Conservation (phyloP, 2,888 invertebrate genomes). For the Pristionchus entomophagus region DNA sequence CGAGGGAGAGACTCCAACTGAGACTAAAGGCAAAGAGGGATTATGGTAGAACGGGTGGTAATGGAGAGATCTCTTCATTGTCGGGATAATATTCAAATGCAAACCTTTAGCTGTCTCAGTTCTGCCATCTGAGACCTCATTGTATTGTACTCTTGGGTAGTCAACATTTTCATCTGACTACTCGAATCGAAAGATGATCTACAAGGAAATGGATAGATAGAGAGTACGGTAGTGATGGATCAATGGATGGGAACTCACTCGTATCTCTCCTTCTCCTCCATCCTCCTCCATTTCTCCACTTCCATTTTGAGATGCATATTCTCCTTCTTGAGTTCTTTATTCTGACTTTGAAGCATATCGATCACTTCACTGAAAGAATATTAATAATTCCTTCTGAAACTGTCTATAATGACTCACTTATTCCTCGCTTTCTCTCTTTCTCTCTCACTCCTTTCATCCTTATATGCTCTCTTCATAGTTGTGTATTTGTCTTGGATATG, state of each 20-base stretch:
- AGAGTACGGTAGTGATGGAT: not conserved
- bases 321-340: not conserved
- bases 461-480: not conserved
- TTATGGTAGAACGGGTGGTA: not conserved
- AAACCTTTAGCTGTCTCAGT: not conserved
- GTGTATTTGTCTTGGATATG: not conserved
- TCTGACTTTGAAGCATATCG: not conserved
- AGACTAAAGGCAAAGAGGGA: not conserved
- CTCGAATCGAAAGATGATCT: slow-evolving; percentile 4
- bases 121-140: not conserved
- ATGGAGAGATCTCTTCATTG: not conserved
- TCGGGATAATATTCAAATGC: not conserved
- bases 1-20: not conserved
- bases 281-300: not conserved
- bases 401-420: not conserved
- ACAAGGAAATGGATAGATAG: not conserved
- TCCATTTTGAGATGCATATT: not conserved
- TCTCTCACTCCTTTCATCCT: slow-evolving; percentile 9
- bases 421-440: not conserved
- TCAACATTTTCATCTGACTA: not conserved
- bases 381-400: too few relatives aligned
- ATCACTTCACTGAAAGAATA: not conserved
- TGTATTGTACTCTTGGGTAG: not conserved
- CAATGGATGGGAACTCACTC: not conserved
- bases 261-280: slow-evolving; percentile 3